Conservation (phyloP, 2,888 invertebrate species). For the Leptura quadrifasciata region DNA sequence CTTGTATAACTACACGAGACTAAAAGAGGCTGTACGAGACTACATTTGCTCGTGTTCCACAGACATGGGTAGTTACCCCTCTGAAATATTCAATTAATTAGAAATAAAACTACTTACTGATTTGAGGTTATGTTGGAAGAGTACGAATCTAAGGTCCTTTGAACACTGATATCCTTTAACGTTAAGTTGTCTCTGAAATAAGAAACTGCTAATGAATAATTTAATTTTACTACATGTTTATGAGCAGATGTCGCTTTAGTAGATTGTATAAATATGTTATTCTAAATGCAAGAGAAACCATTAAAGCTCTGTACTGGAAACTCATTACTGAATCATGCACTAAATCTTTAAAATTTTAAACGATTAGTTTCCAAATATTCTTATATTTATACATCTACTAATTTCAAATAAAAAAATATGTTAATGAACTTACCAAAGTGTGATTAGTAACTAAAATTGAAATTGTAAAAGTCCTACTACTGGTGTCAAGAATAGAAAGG, state of each 20-base stretch:
- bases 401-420: not conserved
- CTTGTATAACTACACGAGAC: no score
- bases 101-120: slow-evolving; percentile 78
- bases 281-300: no score
- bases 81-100: no score
- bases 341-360: no score
- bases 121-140: slow-evolving; percentile 92
- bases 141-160: slow-evolving; percentile 88
- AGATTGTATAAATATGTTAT: no score
- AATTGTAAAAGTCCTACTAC: slow-evolving; percentile 84
- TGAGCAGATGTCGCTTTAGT: no score
- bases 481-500: slow-evolving; percentile 85
- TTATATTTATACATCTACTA: not conserved
- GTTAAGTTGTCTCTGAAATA: slow-evolving; percentile 87
- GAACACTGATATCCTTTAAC: slow-evolving; percentile 92
- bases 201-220: slow-evolving; percentile 26
- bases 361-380: no score
- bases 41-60: no score
- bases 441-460: slow-evolving; percentile 90
- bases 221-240: not conserved
- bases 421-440: slow-evolving; percentile 81
- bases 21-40: no score
- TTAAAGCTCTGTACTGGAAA: no score
- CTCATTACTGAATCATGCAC: no score
- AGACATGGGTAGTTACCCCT: no score